These are phyloP conservation scores for Tyria jacobaeae DNA, from an alignment of 2,888 invertebrate genomes.

Conservation along the genomic window DNA sequence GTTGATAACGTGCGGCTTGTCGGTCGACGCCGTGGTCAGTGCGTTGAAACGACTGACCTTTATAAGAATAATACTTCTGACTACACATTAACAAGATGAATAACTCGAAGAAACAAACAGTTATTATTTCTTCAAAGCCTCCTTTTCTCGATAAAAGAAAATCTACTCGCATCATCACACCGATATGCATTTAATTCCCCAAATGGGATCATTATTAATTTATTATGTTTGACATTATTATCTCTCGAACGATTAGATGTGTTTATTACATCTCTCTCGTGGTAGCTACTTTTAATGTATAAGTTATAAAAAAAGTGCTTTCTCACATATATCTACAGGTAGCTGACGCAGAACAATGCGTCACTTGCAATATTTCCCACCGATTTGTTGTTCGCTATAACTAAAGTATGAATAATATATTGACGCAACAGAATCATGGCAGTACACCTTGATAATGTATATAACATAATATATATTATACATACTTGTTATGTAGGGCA, in stretches of 20 bases:
- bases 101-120: not conserved
- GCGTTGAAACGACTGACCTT: constrained; percentile 68
- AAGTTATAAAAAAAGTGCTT: not conserved
- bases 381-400: not conserved
- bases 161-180: not conserved
- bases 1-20: constrained; percentile 51
- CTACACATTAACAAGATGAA: constrained; percentile 13
- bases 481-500: constrained; percentile 4
- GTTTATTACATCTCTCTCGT: not conserved
- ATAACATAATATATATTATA: no score
- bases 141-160: not conserved
- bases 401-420: not conserved
- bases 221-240: not conserved
- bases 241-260: not conserved
- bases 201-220: not conserved
- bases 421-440: not conserved
- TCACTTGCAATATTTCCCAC: not conserved
- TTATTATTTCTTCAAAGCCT: not conserved
- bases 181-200: not conserved
- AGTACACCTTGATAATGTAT: not conserved
- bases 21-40: constrained; percentile 52
- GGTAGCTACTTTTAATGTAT: not conserved
- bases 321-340: not conserved
- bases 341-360: not conserved
- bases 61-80: constrained; percentile 52